Evolutionary conservation across 2,797 vertebrate genomes (phyloP), one percentile per base, ranked within the genome.

Genomic region (Rousettus madagascariensis): DNA sequence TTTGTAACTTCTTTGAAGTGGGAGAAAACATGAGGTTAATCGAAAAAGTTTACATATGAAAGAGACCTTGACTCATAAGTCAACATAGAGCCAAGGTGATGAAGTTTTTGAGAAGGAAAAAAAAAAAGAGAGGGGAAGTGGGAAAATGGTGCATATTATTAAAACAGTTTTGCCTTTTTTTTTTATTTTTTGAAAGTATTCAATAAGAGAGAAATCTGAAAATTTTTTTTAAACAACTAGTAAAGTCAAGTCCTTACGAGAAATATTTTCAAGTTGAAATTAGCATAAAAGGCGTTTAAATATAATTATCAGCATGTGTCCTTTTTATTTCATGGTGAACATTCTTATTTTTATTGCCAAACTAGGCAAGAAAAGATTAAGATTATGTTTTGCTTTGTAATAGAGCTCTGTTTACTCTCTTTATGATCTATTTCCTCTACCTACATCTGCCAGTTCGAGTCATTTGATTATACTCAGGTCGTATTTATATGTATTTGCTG

Each of bases 201-300:
- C 19, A 15, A 20, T 65, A 86, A 93, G 30, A 79, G 41, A 84
- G 61, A 91, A 92, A 78, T 92, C 75, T 91, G 3, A 96, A 33
- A 96, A 33, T 20, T 24, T 46, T 92, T 84, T 97, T 92, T 74
- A 75, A 91, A 91, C 87, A 66, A 49, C 38, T 28, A 68, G 55
- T 75, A 75, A 91, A 86, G 38, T 57, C 83, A 84, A 94, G 72
- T 80, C 51, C 51, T 96, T 87, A 55, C 61, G 55, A 95, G 82
- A 94, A 80, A 86, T 74, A 87, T 28, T 96, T 98, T 82, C 77
- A 71, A 86, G 63, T 80, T 95, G 61, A 86, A 91, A 95, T 87
- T 92, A 79, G 38, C 83, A 66, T 66, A 91, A 82, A 63, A 7
- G 69, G 75, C 11, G 46, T 86, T 94, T 36, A 38, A 96, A 92